Base-by-base conservation (phyloP, 2,888 invertebrate species). In the Glaucopsyche alexis region DNA sequence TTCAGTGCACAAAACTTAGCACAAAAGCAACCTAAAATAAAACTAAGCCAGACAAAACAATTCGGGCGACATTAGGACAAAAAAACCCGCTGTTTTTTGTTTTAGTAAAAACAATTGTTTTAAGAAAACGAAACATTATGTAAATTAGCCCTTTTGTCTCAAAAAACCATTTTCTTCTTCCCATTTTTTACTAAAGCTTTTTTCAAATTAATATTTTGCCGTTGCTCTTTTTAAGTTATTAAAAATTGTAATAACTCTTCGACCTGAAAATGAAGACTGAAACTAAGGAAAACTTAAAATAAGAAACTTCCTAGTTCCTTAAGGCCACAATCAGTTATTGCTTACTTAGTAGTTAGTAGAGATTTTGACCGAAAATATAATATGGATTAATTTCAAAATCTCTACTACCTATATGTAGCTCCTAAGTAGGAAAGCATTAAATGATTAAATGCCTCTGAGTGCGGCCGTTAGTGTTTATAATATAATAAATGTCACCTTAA, bases 51-150 rank as follows among this genome's bases (percentile, higher is more conserved):
- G 69, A 69, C 69, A 66, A 66, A 66, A 42, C 42, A 47, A 49
- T 69, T 69, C 69, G 69, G 69, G 29, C 47, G 66, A 67, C 72
- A 72, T 72, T 72, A 72, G 72, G 72, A 67, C 72, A 67, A 72
- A 72, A 29, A 72, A 72, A 72, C 42, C 16, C 65, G 13, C 19
- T 16, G 16, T 52, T 50, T 72, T 76, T 75, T 76, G 74, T 75
- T 74, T 74, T 75, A 75, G 65, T 73, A 75, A 69, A 82, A 81
- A 81, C 79, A 80, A 83, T 80, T 82, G 80, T 82, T 81, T 77
- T 77, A 80, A 81, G 80, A 82, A 82, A 79, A 82, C 79, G 78
- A 77, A 77, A 77, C 80, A 80, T 79, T 78, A 77, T 76, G 79
- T 78, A 76, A 79, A 82, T 79, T 78, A 77, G 74, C 74, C 76